phyloP scores from a whole-genome alignment of 2,888 invertebrate genomes.

The Anorthoa munda region DNA sequence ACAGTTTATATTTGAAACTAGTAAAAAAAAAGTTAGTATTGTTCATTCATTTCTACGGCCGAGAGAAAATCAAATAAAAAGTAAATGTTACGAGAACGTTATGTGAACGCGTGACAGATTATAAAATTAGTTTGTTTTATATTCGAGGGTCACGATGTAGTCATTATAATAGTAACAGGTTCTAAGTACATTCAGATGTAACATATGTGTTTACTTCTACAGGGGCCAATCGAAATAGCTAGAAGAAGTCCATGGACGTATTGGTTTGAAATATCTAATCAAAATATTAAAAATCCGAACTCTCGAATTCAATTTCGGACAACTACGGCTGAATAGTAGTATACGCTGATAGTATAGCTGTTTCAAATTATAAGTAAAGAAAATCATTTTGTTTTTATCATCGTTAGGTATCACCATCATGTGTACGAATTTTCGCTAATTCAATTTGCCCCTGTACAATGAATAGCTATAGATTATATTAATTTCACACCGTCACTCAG shows the following conservation, averaged over 20 bases:
- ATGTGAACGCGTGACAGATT: slow-evolving; percentile 60
- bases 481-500: slow-evolving; percentile 53
- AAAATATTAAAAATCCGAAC: too few species aligned
- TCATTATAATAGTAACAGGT: slow-evolving; percentile 75
- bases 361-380: background rate
- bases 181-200: slow-evolving; percentile 67
- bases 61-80: slow-evolving; percentile 39
- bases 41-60: slow-evolving; percentile 65
- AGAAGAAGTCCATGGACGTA: too few species aligned
- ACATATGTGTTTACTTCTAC: slow-evolving; percentile 61
- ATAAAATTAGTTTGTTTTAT: slow-evolving; percentile 67
- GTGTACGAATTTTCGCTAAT: background rate
- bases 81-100: slow-evolving; percentile 50
- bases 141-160: slow-evolving; percentile 76
- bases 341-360: background rate
- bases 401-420: background rate
- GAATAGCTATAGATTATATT: slow-evolving; percentile 62
- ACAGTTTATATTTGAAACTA: slow-evolving; percentile 7
- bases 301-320: too few species aligned
- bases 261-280: too few species aligned
- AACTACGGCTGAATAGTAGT: too few species aligned
- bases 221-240: too few species aligned
- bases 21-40: slow-evolving; percentile 54
- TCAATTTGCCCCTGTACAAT: slow-evolving; percentile 12
- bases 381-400: background rate